phyloP scores from a whole-genome alignment of 2,113 vertebrate species.

The Brachirus orientalis region DNA sequence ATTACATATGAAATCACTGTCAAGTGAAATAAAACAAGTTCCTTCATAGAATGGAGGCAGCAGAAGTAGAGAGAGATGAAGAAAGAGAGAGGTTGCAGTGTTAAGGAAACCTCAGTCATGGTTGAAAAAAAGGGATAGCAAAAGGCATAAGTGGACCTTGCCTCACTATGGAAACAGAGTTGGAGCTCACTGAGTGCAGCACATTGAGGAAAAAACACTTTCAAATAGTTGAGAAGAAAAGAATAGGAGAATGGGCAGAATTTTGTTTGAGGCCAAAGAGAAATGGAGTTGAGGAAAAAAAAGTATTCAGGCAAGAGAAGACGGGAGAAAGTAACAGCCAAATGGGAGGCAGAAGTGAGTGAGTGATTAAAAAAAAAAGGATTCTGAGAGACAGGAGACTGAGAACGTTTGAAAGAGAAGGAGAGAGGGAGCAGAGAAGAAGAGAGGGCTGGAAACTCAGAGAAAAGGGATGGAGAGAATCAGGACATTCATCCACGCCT shows the following conservation, averaged over 20 bases:
- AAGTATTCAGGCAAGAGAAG: constrained; percentile 24
- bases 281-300: constrained; percentile 39
- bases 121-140: constrained; percentile 20
- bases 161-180: constrained; percentile 68
- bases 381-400: constrained; percentile 45
- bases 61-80: constrained; percentile 16
- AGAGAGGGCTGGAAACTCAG: constrained; percentile 55
- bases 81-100: constrained; percentile 9
- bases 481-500: constrained; percentile 78
- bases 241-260: constrained; percentile 46
- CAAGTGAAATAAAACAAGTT: background rate
- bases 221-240: constrained; percentile 42
- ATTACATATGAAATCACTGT: background rate
- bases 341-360: constrained; percentile 20
- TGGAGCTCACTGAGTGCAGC: constrained; percentile 39
- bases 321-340: constrained; percentile 35
- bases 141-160: constrained; percentile 43
- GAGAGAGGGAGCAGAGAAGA: constrained; percentile 27
- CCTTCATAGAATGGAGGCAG: background rate
- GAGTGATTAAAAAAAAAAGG: constrained; percentile 22
- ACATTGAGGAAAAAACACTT: constrained; percentile 39
- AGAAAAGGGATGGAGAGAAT: constrained; percentile 70
- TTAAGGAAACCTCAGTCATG: constrained; percentile 25
- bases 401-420: constrained; percentile 61
- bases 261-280: constrained; percentile 33